Base-by-base conservation (phyloP, 1,140 invertebrate genomes). In the Bacillus rossius region DNA sequence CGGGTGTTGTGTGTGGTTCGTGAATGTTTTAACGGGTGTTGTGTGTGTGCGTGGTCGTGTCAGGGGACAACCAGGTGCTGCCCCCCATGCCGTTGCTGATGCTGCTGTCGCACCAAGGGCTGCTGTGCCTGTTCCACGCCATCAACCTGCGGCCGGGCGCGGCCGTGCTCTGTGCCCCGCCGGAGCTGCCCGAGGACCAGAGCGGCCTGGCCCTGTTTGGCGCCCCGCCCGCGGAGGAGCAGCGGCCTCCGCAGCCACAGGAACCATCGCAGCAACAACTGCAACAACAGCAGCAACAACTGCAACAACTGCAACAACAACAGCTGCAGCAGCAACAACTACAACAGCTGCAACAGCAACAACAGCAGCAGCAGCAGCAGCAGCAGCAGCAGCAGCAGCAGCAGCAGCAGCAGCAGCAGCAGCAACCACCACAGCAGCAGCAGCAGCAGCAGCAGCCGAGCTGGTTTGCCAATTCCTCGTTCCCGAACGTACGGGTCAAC, bases 51-150 rank as follows among this genome's bases (percentile, higher is more conserved):
- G 29, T 59, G 57, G 49, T 42, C 43, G 53, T 64, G 70, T 55
- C 72, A 77, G 83, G 78, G 64, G 84, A 86, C 62, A 80, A 76
- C 59, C 72, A 79, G 58, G 69, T 67, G 3, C 61, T 85, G 3
- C 78, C 78, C 0, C 74, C 81, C 5, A 85, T 85, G 79, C 87
- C 87, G 1, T 73, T 86, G 17, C 70, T 88, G 4, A 74, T 83
- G 43, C 73, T 90, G 2, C 65, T 91, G 22, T 85, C 87, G 1
- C 83, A 89, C 45, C 80, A 86, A 42, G 89, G 89, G 5, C 64
- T 84, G 8, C 71, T 92, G n/a, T 80, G 85, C 3, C 75, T 83
- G 13, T 91, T 84, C 69, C 80, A 86, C 67, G 78, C 87, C 52
- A 73, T 90, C 4, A 88, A 90, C 68, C 62, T 84, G 19, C 72